Conservation (phyloP, 2,888 invertebrate genomes). For the Euclidia mi region DNA sequence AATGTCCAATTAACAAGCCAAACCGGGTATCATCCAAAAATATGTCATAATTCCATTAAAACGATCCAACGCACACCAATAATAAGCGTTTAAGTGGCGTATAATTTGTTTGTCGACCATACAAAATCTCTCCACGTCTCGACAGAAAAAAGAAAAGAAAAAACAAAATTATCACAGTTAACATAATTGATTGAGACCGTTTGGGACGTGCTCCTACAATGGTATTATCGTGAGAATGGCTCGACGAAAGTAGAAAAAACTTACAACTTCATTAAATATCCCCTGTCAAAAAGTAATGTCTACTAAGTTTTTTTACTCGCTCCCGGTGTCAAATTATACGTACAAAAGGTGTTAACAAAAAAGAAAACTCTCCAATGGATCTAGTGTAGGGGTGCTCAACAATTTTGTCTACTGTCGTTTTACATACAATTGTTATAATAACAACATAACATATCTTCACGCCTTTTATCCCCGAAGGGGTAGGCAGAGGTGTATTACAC, state of each 20-base stretch:
- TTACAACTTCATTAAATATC: slow-evolving; percentile 89
- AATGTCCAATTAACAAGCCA: slow-evolving; percentile 48
- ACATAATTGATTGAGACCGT: slow-evolving; percentile 88
- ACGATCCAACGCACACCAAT: slow-evolving; percentile 59
- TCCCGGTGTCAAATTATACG: slow-evolving; percentile 89
- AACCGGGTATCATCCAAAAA: slow-evolving; percentile 46
- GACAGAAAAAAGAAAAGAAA: slow-evolving; percentile 61
- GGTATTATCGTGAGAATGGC: slow-evolving; percentile 81
- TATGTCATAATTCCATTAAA: slow-evolving; percentile 59
- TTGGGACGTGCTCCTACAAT: slow-evolving; percentile 85
- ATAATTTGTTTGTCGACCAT: slow-evolving; percentile 83
- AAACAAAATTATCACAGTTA: slow-evolving; percentile 86
- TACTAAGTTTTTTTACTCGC: slow-evolving; percentile 85
- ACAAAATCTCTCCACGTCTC: slow-evolving; percentile 64
- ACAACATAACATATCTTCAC: too few species aligned
- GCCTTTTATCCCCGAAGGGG: too few species aligned
- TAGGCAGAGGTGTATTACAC: too few species aligned
- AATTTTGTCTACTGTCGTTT: slow-evolving; percentile 67
- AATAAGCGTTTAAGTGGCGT: slow-evolving; percentile 81
- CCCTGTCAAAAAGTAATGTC: slow-evolving; percentile 89
- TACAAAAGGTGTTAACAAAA: slow-evolving; percentile 90
- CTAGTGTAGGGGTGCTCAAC: slow-evolving; percentile 75
- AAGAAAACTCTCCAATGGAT: slow-evolving; percentile 73
- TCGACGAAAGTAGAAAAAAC: slow-evolving; percentile 70
- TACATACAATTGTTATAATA: too few species aligned